These are phyloP conservation scores for Ciconia boyciana DNA, from an alignment of 2,113 vertebrate genomes.

Conservation along the genomic window DNA sequence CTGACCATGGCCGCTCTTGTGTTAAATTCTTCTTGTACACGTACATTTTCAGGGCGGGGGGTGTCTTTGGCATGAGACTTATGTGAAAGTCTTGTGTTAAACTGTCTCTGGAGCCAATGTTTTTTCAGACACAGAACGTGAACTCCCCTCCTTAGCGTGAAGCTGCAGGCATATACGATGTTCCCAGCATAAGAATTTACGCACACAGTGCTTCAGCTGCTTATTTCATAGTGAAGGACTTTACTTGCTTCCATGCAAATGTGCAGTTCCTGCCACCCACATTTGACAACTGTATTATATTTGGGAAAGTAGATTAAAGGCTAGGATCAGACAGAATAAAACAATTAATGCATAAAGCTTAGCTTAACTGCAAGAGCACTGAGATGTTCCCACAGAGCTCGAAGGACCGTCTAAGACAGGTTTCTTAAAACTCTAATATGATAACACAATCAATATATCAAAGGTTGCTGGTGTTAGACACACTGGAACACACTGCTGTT, in stretches of 20 bases:
- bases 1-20: background rate
- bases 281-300: conserved; percentile 2
- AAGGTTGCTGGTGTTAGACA: background rate
- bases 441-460: background rate
- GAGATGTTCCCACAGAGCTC: background rate
- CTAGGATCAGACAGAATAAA: conserved; percentile 28
- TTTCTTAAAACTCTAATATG: background rate
- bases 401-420: background rate
- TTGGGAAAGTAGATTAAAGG: conserved; percentile 42
- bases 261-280: background rate
- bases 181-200: background rate
- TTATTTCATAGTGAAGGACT: background rate
- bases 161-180: background rate
- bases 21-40: background rate
- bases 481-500: background rate
- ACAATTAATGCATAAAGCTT: background rate
- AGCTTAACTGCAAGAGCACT: background rate
- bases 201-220: background rate
- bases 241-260: conserved; percentile 18
- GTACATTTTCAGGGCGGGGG: background rate
- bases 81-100: background rate
- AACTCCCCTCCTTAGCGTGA: background rate
- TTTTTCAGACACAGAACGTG: background rate
- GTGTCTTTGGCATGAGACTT: background rate
- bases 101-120: background rate